These are phyloP conservation scores for Podilymbus podiceps DNA, from an alignment of 2,113 vertebrate genomes.

Conservation along the genomic window DNA sequence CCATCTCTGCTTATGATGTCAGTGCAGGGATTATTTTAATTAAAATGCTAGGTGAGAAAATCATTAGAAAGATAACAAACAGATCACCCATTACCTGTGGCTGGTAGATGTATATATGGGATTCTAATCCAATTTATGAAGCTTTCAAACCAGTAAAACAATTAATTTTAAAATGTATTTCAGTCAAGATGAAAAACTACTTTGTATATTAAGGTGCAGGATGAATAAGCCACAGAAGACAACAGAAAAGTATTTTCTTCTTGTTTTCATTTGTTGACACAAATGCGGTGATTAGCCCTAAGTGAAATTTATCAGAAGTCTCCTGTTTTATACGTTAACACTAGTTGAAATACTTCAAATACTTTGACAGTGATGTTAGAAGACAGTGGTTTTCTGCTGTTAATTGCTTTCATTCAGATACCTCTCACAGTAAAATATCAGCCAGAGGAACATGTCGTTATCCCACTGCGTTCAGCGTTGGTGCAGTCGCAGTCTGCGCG, in stretches of 20 bases:
- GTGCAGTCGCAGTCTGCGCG: rapidly evolving
- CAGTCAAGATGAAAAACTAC: conserved; percentile 24
- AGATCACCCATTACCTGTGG: not conserved
- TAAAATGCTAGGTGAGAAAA: conserved; percentile 29
- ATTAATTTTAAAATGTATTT: conserved; percentile 51
- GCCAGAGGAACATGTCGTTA: not conserved
- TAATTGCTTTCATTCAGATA: not conserved
- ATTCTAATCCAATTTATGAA: conserved; percentile 46
- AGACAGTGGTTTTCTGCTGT: not conserved
- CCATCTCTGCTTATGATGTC: not conserved
- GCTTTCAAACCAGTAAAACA: conserved; percentile 40
- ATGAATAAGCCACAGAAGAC: conserved; percentile 17
- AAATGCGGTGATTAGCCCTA: conserved; percentile 4
- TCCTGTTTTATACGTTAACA: not conserved
- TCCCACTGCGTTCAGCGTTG: rapidly evolving
- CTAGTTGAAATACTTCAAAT: not conserved
- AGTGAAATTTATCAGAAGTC: not conserved
- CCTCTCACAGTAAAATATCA: not conserved
- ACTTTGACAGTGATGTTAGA: not conserved
- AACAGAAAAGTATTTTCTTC: conserved; percentile 18
- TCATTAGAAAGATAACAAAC: not conserved
- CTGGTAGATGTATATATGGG: not conserved
- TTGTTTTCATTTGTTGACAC: not conserved
- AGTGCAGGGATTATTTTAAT: conserved; percentile 25
- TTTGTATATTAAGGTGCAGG: not conserved